A percentile compares a stretch with the other conserved stretches of the same genome.
Evolutionary conservation across 2,888 invertebrate genomes (phyloP).

Genomic region (Ptycholaimellus sp.): DNA sequence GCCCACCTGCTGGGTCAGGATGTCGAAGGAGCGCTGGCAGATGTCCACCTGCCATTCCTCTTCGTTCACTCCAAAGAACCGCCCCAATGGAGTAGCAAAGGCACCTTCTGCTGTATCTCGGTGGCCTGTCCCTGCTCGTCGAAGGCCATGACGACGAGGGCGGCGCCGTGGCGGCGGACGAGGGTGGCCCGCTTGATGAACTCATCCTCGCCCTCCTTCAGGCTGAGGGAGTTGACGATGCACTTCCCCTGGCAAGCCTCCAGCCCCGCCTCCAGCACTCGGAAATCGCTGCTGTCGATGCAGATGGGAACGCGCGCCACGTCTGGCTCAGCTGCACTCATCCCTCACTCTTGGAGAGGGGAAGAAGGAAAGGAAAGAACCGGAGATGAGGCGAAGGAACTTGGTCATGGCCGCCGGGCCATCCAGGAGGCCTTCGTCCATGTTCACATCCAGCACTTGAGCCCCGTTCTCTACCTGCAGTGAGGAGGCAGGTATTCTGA

Average conservation of each 20-base stretch:
- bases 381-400: conserved; percentile 35
- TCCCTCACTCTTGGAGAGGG: background rate
- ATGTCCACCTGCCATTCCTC: no score
- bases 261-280: conserved; percentile 36
- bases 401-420: conserved; percentile 33
- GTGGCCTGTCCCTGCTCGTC: conserved; percentile 39
- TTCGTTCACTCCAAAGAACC: no score
- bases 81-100: no score
- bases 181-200: conserved; percentile 32
- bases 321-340: background rate
- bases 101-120: no score
- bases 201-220: conserved; percentile 37
- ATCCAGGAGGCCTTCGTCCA: conserved; percentile 39
- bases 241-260: conserved; percentile 36
- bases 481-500: conserved; percentile 35
- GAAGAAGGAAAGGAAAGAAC: background rate
- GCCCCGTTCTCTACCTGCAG: conserved; percentile 37
- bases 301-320: conserved; percentile 33
- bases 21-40: no score
- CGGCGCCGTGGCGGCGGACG: conserved; percentile 35
- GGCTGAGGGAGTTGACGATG: conserved; percentile 37
- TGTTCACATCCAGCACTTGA: conserved; percentile 37
- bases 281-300: conserved; percentile 37
- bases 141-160: conserved; percentile 39
- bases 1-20: no score